Evolutionary conservation across 2,888 invertebrate genomes (phyloP).

Genomic region (Dasysyrphus albostriatus): DNA sequence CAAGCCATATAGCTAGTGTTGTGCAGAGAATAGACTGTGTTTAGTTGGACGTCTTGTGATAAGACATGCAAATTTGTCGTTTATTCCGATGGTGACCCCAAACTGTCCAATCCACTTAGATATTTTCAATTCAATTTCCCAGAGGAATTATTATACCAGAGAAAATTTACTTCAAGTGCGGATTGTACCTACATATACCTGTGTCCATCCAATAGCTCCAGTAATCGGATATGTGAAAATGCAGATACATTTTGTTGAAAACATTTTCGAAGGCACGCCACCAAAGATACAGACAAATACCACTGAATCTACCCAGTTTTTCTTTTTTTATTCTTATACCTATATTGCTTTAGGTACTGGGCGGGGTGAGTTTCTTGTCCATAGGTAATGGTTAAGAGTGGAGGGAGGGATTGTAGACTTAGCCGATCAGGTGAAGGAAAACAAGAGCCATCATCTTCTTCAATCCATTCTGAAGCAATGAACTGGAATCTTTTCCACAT

Average conservation of each 20-base stretch:
- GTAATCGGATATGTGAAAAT: constrained; percentile 56
- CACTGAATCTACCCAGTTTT: constrained; percentile 49
- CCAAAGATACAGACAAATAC: constrained; percentile 62
- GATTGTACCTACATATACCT: constrained; percentile 53
- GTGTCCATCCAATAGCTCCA: constrained; percentile 24
- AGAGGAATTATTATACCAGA: constrained; percentile 75
- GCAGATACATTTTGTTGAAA: constrained; percentile 65
- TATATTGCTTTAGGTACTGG: neutral
- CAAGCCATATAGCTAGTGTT: neutral
- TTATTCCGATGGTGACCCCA: constrained; percentile 76
- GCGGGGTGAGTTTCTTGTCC: neutral
- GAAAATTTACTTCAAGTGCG: constrained; percentile 74
- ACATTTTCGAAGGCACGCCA: constrained; percentile 71
- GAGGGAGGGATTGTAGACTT: constrained; percentile 43
- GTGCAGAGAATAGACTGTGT: constrained; percentile 35
- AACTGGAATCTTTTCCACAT: constrained; percentile 75
- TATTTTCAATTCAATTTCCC: constrained; percentile 77
- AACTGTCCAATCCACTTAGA: constrained; percentile 77
- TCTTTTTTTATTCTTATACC: neutral
- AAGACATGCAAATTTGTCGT: constrained; percentile 77
- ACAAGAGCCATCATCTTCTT: constrained; percentile 71
- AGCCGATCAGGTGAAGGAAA: constrained; percentile 63
- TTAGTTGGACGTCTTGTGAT: constrained; percentile 69
- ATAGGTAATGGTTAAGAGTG: constrained; percentile 17
- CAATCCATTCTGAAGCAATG: constrained; percentile 73